Base-by-base conservation (phyloP, 1,140 invertebrate genomes). In the Pachyrhynchus sulphureomaculatus region DNA sequence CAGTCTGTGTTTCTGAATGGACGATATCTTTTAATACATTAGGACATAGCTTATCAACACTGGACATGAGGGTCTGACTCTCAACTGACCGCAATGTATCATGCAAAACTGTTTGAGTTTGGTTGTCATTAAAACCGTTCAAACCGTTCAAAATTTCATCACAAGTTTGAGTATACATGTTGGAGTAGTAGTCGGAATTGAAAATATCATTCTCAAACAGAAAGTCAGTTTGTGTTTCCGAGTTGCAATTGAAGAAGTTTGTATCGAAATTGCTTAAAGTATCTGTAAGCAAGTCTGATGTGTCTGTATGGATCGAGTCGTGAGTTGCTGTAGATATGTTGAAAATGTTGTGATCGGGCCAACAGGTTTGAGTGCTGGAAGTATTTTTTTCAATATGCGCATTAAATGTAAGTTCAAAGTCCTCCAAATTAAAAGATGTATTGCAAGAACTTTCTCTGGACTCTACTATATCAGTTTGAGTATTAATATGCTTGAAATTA, bases 131-230 rank as follows among this genome's bases (percentile, higher is more conserved):
- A 17, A 85, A 72, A 2, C 77, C 80, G 39, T 20, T 62, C 3
- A 85, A 68, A 66, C 81, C 82, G 51, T 72, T 75, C 32, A 76
- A 75, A 17, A 83, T 80, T 15, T 84, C 81, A 45, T 82, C 76
- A 57, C 82, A 84, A 8, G 84, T 86, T 69, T 86, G 84, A 2
- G 84, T 86, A 60, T 78, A 83, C 67, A 78, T 85, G 59, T 85
- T 67, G 8, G 44, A 79, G 51, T 82, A 83, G 8, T 81, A 76
- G 65, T 75, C 73, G 24, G 63, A 54, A 42, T 66, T 79, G 0
- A 75, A 68, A 13, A 74, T 58, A 12, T 72, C 68, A 58, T 71
- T 67, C 8, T 70, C 51, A 18, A 73, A 78, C 49, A 76, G 77
- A 42, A 78, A 71, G 67, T 83, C 82, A 0, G 82, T 84, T 72